These are phyloP conservation scores for Gavia stellata DNA, from an alignment of 2,113 vertebrate species.

Conservation along the genomic window DNA sequence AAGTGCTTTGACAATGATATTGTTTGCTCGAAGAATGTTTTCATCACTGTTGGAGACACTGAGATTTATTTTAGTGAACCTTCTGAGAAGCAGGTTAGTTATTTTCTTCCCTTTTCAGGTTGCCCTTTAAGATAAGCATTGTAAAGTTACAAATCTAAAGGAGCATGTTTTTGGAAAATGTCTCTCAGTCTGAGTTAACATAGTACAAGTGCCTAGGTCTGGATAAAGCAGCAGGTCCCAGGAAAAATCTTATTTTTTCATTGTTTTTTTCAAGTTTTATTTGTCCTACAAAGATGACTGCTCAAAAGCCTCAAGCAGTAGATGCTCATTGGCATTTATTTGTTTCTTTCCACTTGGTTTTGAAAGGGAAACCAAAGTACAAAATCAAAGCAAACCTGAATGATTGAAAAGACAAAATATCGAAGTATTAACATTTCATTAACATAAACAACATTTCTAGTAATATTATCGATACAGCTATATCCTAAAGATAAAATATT, in stretches of 20 bases:
- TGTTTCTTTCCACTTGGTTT: background rate
- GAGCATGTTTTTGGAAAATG: background rate
- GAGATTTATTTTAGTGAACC: slow-evolving; percentile 92
- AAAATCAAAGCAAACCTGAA: background rate
- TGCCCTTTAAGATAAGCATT: background rate
- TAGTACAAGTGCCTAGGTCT: background rate
- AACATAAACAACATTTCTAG: background rate
- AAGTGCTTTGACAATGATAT: slow-evolving; percentile 98
- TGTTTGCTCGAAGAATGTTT: slow-evolving; percentile 92
- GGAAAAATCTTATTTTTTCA: background rate
- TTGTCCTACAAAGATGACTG: background rate
- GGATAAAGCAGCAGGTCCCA: background rate
- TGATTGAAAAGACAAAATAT: background rate
- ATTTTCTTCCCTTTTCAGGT: slow-evolving; percentile 10
- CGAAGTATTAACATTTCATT: background rate
- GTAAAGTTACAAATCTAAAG: background rate
- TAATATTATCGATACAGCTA: background rate
- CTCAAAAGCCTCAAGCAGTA: background rate
- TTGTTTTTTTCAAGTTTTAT: background rate
- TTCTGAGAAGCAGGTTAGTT: slow-evolving; percentile 86
- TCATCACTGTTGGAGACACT: slow-evolving; percentile 88
- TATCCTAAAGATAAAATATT: background rate
- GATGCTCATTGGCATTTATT: background rate
- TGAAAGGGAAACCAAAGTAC: background rate
- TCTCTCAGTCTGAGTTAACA: background rate